These are phyloP conservation scores for Charina bottae DNA, from an alignment of 2,113 vertebrate species.

Conservation along the genomic window DNA sequence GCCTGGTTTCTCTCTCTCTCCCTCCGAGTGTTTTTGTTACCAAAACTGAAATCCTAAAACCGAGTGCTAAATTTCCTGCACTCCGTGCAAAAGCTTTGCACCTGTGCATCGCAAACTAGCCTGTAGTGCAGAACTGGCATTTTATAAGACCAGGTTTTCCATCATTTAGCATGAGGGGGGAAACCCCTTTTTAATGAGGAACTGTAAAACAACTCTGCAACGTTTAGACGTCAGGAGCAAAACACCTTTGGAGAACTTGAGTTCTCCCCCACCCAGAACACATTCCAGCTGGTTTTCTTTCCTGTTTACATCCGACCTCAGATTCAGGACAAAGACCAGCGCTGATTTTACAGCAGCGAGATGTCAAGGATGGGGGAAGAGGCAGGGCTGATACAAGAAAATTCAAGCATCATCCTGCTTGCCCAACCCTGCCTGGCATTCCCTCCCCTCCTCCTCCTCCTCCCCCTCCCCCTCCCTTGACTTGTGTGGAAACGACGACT, in stretches of 20 bases:
- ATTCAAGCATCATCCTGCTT: not conserved
- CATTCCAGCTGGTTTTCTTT: not conserved
- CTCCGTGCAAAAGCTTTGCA: not conserved
- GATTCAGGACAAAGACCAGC: not conserved
- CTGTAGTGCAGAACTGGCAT: too few relatives aligned
- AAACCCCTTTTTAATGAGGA: not conserved
- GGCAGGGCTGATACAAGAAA: not conserved
- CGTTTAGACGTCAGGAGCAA: too few relatives aligned
- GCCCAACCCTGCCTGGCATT: not conserved
- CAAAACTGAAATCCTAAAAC: not conserved
- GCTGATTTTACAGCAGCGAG: not conserved
- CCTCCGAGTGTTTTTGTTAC: not conserved
- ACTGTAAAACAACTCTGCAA: not conserved
- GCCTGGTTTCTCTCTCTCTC: not conserved
- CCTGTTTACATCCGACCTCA: not conserved
- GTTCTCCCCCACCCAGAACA: not conserved
- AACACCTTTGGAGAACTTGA: too few relatives aligned
- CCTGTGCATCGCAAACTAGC: too few relatives aligned
- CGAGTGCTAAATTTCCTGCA: not conserved
- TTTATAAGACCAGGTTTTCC: not conserved
- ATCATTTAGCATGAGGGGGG: too few relatives aligned
- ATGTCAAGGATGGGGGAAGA: not conserved
- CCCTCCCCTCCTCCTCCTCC: too few relatives aligned
- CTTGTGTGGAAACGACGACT: not conserved
- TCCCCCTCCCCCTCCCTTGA: too few relatives aligned